phyloP scores from a whole-genome alignment of 2,797 vertebrate genomes.

The Paedocypris micromegethes region DNA sequence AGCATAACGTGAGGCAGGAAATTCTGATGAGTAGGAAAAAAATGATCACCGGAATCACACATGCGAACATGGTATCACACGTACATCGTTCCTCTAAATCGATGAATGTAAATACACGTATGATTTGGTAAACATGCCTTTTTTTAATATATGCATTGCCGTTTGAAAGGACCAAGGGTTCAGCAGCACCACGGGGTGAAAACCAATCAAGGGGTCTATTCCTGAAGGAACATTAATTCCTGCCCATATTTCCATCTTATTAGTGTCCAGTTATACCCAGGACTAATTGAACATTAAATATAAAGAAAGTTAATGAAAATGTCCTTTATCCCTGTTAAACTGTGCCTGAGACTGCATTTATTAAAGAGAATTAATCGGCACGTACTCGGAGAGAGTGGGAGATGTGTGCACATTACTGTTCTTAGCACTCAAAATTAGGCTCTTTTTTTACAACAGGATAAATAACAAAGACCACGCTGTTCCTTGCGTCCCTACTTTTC shows the following conservation, averaged over 20 bases:
- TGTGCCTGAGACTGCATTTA: conserved; percentile 81
- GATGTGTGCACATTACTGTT: conserved; percentile 65
- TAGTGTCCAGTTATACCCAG: conserved; percentile 77
- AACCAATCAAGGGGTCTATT: conserved; percentile 70
- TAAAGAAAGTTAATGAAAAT: conserved; percentile 86
- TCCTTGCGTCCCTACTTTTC: conserved; percentile 51
- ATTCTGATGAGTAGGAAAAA: no score
- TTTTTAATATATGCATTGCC: conserved; percentile 62
- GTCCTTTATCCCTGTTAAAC: conserved; percentile 82
- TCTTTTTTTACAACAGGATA: conserved; percentile 52
- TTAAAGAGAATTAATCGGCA: conserved; percentile 75
- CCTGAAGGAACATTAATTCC: conserved; percentile 76
- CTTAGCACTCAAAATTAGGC: conserved; percentile 58
- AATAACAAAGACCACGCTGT: conserved; percentile 65
- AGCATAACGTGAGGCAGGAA: no score
- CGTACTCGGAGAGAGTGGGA: conserved; percentile 59
- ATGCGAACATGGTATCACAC: conserved; percentile 33
- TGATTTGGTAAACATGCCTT: conserved; percentile 63
- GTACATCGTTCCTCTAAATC: conserved; percentile 56
- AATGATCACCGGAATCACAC: conserved; percentile 33
- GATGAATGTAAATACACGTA: conserved; percentile 62
- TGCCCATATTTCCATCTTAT: conserved; percentile 80
- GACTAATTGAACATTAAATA: conserved; percentile 86
- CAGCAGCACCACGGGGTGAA: conserved; percentile 57
- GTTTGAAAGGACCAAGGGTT: conserved; percentile 50